These are phyloP conservation scores for Drosophila antonietae DNA, from an alignment of 2,888 invertebrate genomes.

Conservation along the genomic window DNA sequence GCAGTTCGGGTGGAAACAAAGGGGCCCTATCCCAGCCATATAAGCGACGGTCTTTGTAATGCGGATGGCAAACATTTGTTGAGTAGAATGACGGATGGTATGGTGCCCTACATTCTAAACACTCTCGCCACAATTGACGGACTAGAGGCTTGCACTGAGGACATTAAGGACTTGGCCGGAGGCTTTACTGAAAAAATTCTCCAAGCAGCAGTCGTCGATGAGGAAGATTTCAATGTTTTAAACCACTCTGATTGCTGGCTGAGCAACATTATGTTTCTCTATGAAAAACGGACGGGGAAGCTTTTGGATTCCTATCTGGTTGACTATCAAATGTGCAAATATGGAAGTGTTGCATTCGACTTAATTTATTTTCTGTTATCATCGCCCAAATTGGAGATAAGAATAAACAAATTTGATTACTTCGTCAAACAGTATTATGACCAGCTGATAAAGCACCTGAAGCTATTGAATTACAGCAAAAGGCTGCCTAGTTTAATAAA, in stretches of 20 bases:
- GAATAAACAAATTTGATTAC: slow-evolving; percentile 74
- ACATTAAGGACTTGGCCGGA: slow-evolving; percentile 43
- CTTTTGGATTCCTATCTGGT: slow-evolving; percentile 66
- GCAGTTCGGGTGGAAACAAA: slow-evolving; percentile 62
- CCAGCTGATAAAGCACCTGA: slow-evolving; percentile 66
- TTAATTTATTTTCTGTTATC: slow-evolving; percentile 74
- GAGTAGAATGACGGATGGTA: slow-evolving; percentile 20
- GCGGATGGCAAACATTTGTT: slow-evolving; percentile 29
- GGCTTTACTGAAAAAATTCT: slow-evolving; percentile 17
- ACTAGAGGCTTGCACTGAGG: slow-evolving; percentile 57
- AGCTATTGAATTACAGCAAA: slow-evolving; percentile 70
- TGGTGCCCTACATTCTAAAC: slow-evolving; percentile 28
- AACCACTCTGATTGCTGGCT: slow-evolving; percentile 81
- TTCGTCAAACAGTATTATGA: slow-evolving; percentile 77
- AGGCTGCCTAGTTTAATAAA: slow-evolving; percentile 72
- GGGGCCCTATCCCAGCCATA: slow-evolving; percentile 54
- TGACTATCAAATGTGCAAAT: slow-evolving; percentile 72
- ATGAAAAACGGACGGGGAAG: slow-evolving; percentile 55
- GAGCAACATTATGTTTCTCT: slow-evolving; percentile 80
- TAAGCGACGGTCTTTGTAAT: slow-evolving; percentile 29
- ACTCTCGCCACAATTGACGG: slow-evolving; percentile 56
- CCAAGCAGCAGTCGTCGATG: slow-evolving; percentile 16
- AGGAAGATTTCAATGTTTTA: slow-evolving; percentile 71
- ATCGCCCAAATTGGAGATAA: slow-evolving; percentile 71
- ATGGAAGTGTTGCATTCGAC: slow-evolving; percentile 69